phyloP scores from a whole-genome alignment of 2,888 invertebrate genomes.

The Drosophila melanosoma region DNA sequence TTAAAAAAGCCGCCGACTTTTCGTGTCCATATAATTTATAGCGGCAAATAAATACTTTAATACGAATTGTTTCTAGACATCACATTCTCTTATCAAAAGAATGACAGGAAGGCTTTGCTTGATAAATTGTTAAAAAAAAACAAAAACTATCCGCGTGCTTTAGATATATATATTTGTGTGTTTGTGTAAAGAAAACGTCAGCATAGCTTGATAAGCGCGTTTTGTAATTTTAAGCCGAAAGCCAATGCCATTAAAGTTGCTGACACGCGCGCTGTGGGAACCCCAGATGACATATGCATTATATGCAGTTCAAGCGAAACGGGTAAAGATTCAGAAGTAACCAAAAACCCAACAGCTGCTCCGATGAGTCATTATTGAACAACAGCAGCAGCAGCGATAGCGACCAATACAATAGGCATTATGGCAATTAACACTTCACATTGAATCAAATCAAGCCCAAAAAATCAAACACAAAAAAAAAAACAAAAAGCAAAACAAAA shows the following conservation, averaged over 20 bases:
- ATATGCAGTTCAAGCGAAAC: conserved; percentile 60
- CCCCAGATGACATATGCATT: conserved; percentile 31
- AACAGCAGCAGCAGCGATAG: conserved; percentile 18
- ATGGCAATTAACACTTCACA: conserved; percentile 70
- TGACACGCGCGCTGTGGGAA: conserved; percentile 69
- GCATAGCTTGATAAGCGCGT: conserved; percentile 69
- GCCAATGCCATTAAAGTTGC: conserved; percentile 65
- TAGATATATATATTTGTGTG: conserved; percentile 12
- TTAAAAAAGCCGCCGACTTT: conserved; percentile 53
- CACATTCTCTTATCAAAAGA: conserved; percentile 70
- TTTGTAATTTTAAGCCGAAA: conserved; percentile 68
- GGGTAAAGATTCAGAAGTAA: conserved; percentile 51
- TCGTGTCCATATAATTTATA: conserved; percentile 70
- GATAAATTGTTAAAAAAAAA: conserved; percentile 34
- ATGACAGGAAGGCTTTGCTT: conserved; percentile 64
- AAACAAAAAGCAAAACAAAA: background rate
- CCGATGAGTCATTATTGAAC: conserved; percentile 49
- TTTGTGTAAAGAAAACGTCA: conserved; percentile 41
- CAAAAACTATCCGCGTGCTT: conserved; percentile 43
- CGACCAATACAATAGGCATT: conserved; percentile 48
- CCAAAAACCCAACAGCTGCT: conserved; percentile 62
- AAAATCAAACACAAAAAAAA: conserved; percentile 63
- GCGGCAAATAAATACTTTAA: conserved; percentile 57
- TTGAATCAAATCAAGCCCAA: conserved; percentile 65
- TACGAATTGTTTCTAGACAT: conserved; percentile 57